These are phyloP conservation scores for Oplegnathus fasciatus DNA, from an alignment of 2,113 vertebrate species.

Conservation along the genomic window DNA sequence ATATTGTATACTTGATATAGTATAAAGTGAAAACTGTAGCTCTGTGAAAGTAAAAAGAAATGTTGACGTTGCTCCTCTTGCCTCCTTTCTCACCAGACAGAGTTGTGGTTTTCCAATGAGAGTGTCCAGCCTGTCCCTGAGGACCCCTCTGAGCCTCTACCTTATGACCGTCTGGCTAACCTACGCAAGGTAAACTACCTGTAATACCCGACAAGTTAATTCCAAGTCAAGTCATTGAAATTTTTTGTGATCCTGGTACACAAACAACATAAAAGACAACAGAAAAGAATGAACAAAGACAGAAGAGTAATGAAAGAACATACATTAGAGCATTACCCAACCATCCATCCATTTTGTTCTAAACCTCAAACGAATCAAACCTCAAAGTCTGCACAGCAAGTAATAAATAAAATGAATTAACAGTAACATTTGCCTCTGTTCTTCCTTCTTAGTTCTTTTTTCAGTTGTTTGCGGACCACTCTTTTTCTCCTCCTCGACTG, in stretches of 20 bases:
- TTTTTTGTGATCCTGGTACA: not conserved
- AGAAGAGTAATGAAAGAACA: not conserved
- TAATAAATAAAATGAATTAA: not conserved
- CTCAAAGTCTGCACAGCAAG: not conserved
- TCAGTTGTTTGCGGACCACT: conserved; percentile 87
- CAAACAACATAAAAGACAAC: not conserved
- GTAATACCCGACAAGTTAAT: not conserved
- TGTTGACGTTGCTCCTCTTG: not conserved
- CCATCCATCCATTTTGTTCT: not conserved
- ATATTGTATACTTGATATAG: not conserved
- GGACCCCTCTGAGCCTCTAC: conserved; percentile 80
- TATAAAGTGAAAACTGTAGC: not conserved
- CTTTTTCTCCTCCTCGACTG: conserved; percentile 77
- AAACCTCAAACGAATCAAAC: not conserved
- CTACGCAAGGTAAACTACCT: conserved; percentile 85
- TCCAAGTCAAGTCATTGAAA: not conserved
- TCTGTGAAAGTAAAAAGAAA: not conserved
- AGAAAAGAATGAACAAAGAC: not conserved
- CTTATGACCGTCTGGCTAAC: conserved; percentile 83
- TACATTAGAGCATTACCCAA: not conserved
- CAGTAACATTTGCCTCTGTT: not conserved
- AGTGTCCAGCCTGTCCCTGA: conserved; percentile 76
- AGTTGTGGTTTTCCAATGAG: conserved; percentile 90
- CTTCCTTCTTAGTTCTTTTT: conserved; percentile 89
- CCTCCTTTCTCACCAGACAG: conserved; percentile 78